phyloP scores from a whole-genome alignment of 2,113 vertebrate species.

The Oceanites oceanicus region DNA sequence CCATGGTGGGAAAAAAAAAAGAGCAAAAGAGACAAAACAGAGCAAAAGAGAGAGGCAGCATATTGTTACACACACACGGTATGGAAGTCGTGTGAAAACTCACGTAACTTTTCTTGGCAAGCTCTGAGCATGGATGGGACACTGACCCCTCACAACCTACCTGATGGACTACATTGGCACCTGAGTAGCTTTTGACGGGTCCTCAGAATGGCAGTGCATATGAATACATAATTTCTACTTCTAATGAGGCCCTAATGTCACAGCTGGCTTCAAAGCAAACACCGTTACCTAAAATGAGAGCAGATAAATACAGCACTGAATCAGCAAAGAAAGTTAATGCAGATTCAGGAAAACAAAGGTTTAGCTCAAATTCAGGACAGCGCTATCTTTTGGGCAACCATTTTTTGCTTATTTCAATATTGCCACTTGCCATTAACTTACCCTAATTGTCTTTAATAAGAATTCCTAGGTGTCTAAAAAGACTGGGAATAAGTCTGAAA shows the following conservation, averaged over 20 bases:
- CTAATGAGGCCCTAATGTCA: background rate
- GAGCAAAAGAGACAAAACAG: background rate
- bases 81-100: background rate
- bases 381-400: background rate
- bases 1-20: too few species aligned
- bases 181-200: background rate
- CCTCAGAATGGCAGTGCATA: background rate
- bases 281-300: background rate
- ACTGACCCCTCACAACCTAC: background rate
- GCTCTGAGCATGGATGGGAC: background rate
- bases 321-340: background rate
- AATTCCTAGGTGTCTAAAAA: background rate
- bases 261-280: background rate
- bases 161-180: background rate
- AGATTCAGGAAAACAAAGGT: background rate
- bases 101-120: background rate
- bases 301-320: background rate
- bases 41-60: background rate
- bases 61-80: accelerated
- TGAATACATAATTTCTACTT: background rate
- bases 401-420: background rate
- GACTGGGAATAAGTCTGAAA: background rate
- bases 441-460: background rate
- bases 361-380: background rate
- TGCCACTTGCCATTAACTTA: background rate